Base-by-base conservation (phyloP, 2,888 invertebrate genomes). In the Agonopterix subpropinquella region DNA sequence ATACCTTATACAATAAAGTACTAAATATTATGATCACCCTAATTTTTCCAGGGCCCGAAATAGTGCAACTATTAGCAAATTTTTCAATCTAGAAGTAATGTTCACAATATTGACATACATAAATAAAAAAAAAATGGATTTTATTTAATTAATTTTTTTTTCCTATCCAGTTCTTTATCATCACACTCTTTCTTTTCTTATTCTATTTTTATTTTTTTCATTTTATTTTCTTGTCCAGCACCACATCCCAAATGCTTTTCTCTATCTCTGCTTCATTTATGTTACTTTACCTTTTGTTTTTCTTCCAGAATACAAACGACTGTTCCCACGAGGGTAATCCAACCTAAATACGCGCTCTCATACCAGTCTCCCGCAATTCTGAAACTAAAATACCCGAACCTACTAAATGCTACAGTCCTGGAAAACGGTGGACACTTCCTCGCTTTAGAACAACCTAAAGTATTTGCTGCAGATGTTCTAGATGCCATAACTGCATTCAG, bases 361-460 rank as follows among this genome's bases (percentile, higher is more conserved):
- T 89, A 89, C 47, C 66, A 78, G 11, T 88, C 92, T 0, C 89
- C 92, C 41, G 82, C 80, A 44, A 67, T 92, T 9, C 60, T 94
- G 7, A 73, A 79, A 45, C 74, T 84, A 1, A 91, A 89, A 59
- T 94, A 79, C 65, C 65, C 66, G 2, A 93, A 95, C 63, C 59
- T 96, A 7, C 79, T 93, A 7, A 91, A 92, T 43, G 89, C 89
- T 53, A 91, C 89, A 0, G 87, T 91, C 50, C 72, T 92, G 53
- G 70, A 85, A 0, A 73, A 89, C 2, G 95, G 94, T 2, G 96
- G 96, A 0, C 96, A 97, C 74, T 96, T 96, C 80, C 91, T 93
- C 0, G 95, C 95, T 0, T 85, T 95, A 47, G 94, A 96, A 73
- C 81, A 91, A 50, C 95, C 96, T 0, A 37, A 45, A 28, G 13